Percentiles rank a stretch among this genome's conserved stretches.
Evolutionary conservation across 2,797 vertebrate genomes (phyloP).

Genomic region (Girardinus metallicus): DNA sequence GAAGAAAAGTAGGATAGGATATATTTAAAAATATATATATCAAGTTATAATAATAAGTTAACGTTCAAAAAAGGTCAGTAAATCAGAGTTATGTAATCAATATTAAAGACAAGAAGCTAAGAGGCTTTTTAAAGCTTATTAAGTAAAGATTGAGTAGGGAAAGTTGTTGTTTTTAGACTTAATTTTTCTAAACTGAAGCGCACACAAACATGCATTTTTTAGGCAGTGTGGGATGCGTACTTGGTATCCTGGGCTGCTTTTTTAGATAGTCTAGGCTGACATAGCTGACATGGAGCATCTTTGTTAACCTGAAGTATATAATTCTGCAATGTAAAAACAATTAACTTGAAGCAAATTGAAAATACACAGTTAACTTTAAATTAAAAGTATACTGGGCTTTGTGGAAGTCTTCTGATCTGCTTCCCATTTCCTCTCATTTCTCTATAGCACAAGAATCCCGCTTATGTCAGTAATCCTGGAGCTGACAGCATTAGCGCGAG

Average conservation of each 20-base stretch:
- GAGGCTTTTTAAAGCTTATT: neutral
- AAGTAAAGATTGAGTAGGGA: neutral
- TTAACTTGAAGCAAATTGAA: neutral
- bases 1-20: neutral
- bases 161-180: neutral
- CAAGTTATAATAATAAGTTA: neutral
- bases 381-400: neutral
- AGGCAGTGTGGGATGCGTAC: neutral
- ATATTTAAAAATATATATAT: neutral
- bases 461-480: slow-evolving; percentile 34
- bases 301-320: neutral
- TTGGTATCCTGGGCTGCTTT: neutral
- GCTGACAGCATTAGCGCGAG: slow-evolving; percentile 44
- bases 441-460: slow-evolving; percentile 5
- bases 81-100: neutral
- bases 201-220: neutral
- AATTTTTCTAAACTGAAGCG: neutral
- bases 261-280: neutral
- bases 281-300: neutral
- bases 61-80: neutral
- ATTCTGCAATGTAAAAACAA: neutral
- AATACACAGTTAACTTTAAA: neutral
- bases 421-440: slow-evolving; percentile 20
- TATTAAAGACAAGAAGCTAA: neutral
- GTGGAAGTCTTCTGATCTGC: neutral